Conservation (phyloP, 2,113 vertebrate species). For the Melospiza melodia region DNA sequence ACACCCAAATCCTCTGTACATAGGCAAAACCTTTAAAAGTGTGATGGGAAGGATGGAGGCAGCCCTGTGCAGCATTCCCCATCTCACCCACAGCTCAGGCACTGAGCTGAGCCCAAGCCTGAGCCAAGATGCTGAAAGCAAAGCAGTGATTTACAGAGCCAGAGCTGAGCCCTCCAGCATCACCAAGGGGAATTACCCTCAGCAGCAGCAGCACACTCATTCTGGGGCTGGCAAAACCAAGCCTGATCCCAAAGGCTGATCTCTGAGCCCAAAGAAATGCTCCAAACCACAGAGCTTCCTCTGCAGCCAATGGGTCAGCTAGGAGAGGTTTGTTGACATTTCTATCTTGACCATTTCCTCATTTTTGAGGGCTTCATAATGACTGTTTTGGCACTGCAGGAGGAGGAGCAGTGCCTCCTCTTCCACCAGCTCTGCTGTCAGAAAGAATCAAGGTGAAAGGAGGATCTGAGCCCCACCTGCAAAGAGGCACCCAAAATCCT, state of each 20-base stretch:
- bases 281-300: neutral
- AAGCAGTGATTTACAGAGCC: neutral
- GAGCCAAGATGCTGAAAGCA: neutral
- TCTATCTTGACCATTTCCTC: neutral
- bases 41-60: rapidly evolving
- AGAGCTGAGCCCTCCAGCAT: neutral
- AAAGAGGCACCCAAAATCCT: neutral
- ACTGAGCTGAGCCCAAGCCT: neutral
- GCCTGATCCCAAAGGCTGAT: neutral
- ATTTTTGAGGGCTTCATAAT: slow-evolving; percentile 20
- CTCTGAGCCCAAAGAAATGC: neutral
- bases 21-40: neutral
- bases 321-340: neutral
- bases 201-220: rapidly evolving
- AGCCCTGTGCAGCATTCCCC: neutral
- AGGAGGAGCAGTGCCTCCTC: neutral
- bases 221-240: neutral
- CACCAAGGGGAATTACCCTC: neutral
- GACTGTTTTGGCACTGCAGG: neutral
- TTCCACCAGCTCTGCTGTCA: neutral
- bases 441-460: neutral
- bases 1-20: neutral
- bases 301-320: neutral
- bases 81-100: neutral
- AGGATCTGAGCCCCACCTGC: neutral